Base-by-base conservation (phyloP, 2,797 vertebrate genomes). In the Micromesistius poutassou region DNA sequence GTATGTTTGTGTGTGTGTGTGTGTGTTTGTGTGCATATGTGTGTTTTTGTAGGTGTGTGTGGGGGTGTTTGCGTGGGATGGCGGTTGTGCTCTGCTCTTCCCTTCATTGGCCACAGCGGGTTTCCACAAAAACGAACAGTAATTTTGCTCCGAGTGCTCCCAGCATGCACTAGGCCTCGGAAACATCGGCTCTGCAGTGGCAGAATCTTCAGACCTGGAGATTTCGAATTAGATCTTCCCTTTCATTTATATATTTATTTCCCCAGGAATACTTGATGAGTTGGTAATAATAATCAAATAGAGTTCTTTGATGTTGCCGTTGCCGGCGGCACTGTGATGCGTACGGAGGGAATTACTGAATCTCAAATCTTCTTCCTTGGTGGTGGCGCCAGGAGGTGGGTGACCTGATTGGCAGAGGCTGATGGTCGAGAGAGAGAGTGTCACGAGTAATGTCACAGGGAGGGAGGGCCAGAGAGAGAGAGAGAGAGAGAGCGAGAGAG, bases 111-210 rank as follows among this genome's bases (percentile, higher is more conserved):
- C 75, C 82, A 77, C 83, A 74, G 76, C 50, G 80, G 79, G 80
- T 82, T 80, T 77, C 86, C 84, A 82, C 81, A 83, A 82, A 82
- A 30, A 83, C 50, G 74, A 77, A 80, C 86, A 86, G 84, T 87
- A 85, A 80, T 81, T 81, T 79, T 77, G 85, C 87, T 82, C 80
- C 75, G 55, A 86, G 84, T 81, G 22, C 10, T 84, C 79, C 78
- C 74, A 82, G 83, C 74, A 76, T 82, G 84, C 83, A 83, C 35
- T 22, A 72, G 76, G 79, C 77, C 75, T 76, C 79, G 79, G 55
- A 62, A 79, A 74, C 70, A 76, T 72, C 2, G n/a, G 68, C 81
- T 71, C 85, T 68, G 80, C 62, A 25, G 66, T 79, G 77, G 83
- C 76, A 70, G 74, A 71, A 80, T 76, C 68, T 78, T 71, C 36